Percentiles rank a stretch among this genome's conserved stretches.
Evolutionary conservation across 2,113 vertebrate genomes (phyloP).

Genomic region (Sapajus apella): DNA sequence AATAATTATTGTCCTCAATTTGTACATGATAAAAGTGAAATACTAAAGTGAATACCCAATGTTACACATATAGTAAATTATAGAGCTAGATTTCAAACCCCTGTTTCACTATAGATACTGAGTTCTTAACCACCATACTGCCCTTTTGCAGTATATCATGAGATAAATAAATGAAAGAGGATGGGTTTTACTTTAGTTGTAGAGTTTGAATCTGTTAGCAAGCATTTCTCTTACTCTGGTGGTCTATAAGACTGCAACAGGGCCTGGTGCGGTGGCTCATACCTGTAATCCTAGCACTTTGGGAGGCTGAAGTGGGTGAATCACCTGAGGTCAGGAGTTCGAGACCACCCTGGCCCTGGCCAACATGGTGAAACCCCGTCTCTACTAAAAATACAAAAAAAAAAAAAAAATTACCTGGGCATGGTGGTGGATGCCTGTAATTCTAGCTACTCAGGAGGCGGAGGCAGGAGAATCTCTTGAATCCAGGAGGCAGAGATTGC

Average conservation of each 20-base stretch:
- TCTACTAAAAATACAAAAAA: too few species aligned
- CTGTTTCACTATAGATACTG: not conserved
- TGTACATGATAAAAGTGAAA: not conserved
- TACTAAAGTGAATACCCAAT: not conserved
- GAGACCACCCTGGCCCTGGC: too few species aligned
- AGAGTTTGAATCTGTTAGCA: not conserved
- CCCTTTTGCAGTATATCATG: not conserved
- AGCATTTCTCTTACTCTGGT: not conserved
- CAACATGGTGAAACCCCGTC: too few species aligned
- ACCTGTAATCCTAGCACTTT: too few species aligned
- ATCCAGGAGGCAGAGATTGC: too few species aligned
- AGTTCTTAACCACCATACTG: not conserved
- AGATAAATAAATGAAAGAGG: not conserved
- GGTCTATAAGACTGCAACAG: not conserved
- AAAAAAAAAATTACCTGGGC: too few species aligned
- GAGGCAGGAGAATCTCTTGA: too few species aligned
- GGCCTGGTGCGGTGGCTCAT: too few species aligned
- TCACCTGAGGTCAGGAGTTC: too few species aligned
- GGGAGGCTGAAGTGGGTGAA: too few species aligned
- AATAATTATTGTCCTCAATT: not conserved
- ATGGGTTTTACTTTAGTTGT: not conserved
- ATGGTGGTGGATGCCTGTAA: too few species aligned
- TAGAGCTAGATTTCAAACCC: not conserved
- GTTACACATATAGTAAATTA: not conserved
- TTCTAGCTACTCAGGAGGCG: too few species aligned